A percentile compares a stretch with the other conserved stretches of the same genome.
Conservation (phyloP, 2,113 vertebrate species). For the Odobenus rosmarus region DNA sequence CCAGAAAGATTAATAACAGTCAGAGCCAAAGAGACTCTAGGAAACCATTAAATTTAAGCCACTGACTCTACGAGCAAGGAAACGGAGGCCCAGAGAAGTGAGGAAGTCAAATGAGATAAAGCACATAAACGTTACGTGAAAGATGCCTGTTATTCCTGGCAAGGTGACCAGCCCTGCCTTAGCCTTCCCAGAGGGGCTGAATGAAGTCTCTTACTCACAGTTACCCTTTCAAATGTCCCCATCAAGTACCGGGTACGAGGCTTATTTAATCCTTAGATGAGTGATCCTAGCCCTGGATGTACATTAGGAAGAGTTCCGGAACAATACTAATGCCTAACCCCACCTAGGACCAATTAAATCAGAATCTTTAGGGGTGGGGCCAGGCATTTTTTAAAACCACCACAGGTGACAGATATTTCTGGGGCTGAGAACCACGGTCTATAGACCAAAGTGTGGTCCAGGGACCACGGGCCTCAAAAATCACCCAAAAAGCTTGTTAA, state of each 20-base stretch:
- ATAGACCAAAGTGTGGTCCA: not conserved
- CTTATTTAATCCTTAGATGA: not conserved
- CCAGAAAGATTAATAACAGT: constrained; percentile 18
- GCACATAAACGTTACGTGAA: not conserved
- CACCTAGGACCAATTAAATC: not conserved
- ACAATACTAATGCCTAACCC: not conserved
- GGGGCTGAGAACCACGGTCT: not conserved
- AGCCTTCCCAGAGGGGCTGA: not conserved
- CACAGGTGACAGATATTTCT: not conserved
- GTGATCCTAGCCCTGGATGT: not conserved
- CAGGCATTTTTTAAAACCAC: not conserved
- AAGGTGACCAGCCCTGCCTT: not conserved
- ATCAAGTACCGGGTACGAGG: not conserved
- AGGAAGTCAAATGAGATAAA: not conserved
- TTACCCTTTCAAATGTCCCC: not conserved
- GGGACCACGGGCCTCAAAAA: not conserved
- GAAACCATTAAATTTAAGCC: not conserved
- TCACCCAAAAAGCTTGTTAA: not conserved
- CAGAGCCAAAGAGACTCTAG: not conserved
- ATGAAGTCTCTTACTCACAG: not conserved
- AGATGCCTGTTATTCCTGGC: not conserved
- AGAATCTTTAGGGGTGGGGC: not conserved
- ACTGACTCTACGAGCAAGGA: not conserved
- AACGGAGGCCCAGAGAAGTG: not conserved
- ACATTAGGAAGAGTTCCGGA: not conserved